Evolutionary conservation across 2,113 vertebrate genomes (phyloP).

Genomic region (Thalassoma bifasciatum): DNA sequence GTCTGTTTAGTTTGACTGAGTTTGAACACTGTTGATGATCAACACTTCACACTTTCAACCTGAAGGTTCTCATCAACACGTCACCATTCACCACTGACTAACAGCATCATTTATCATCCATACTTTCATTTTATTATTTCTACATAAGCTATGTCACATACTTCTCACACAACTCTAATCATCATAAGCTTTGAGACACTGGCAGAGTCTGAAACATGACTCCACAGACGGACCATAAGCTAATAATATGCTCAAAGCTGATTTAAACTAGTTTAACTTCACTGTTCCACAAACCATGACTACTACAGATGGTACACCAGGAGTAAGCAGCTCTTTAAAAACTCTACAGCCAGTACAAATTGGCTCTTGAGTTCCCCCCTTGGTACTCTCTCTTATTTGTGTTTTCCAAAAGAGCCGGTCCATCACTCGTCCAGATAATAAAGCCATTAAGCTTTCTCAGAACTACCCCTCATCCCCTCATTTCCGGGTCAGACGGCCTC

Average conservation of each 20-base stretch:
- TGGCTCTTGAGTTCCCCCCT: slow-evolving; percentile 47
- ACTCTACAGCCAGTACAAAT: slow-evolving; percentile 22
- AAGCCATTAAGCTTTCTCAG: slow-evolving; percentile 63
- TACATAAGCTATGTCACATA: slow-evolving; percentile 13
- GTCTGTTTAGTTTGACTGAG: slow-evolving; percentile 28
- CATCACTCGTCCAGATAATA: slow-evolving; percentile 57
- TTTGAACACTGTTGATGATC: slow-evolving; percentile 39
- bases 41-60: neutral
- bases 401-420: slow-evolving; percentile 41
- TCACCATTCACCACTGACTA: slow-evolving; percentile 42
- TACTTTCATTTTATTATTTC: slow-evolving; percentile 1
- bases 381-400: slow-evolving; percentile 41
- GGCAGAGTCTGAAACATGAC: neutral
- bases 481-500: slow-evolving; percentile 29
- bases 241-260: neutral
- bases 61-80: slow-evolving; percentile 6
- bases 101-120: slow-evolving; percentile 30
- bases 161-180: slow-evolving; percentile 4
- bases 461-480: slow-evolving; percentile 43
- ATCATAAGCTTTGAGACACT: slow-evolving; percentile 24
- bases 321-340: neutral
- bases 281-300: slow-evolving; percentile 7
- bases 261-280: neutral
- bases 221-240: slow-evolving; percentile 3
- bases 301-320: neutral